A percentile compares a stretch with the other conserved stretches of the same genome.
phyloP scores from a whole-genome alignment of 2,797 vertebrate species.

The Apodemus agrarius region DNA sequence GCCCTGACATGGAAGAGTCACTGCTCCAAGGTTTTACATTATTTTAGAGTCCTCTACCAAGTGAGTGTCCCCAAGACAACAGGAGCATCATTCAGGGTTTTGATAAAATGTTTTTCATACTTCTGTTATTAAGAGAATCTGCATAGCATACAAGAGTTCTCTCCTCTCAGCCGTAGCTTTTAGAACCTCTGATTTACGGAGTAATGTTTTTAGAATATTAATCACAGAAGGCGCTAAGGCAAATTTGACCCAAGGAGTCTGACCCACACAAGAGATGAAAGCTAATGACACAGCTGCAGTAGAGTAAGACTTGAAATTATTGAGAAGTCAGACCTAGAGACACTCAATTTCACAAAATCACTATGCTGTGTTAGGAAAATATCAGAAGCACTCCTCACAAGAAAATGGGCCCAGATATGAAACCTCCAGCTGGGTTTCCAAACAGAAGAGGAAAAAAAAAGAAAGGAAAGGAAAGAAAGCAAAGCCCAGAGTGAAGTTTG shows the following conservation, averaged over 20 bases:
- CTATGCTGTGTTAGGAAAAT: background rate
- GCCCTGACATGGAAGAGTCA: rapidly evolving
- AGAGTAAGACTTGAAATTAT: background rate
- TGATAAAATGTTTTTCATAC: background rate
- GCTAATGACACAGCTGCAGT: background rate
- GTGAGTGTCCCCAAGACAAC: background rate
- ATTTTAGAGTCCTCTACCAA: rapidly evolving
- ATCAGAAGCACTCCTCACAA: background rate
- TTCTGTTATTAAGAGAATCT: background rate
- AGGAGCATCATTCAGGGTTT: rapidly evolving
- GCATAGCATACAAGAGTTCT: background rate
- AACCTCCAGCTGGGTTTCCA: constrained; percentile 8
- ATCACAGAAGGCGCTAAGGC: background rate
- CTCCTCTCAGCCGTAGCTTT: background rate
- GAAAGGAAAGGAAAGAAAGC: background rate
- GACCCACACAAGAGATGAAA: background rate
- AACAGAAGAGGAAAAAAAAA: background rate
- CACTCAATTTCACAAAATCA: background rate
- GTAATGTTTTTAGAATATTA: background rate
- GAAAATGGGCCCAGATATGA: background rate
- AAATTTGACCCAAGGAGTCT: background rate
- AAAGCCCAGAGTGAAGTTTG: constrained; percentile 53
- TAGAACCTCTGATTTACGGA: background rate
- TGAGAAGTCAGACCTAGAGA: background rate
- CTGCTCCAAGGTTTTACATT: background rate